phyloP scores from a whole-genome alignment of 2,797 vertebrate species.

The Lophius americanus region DNA sequence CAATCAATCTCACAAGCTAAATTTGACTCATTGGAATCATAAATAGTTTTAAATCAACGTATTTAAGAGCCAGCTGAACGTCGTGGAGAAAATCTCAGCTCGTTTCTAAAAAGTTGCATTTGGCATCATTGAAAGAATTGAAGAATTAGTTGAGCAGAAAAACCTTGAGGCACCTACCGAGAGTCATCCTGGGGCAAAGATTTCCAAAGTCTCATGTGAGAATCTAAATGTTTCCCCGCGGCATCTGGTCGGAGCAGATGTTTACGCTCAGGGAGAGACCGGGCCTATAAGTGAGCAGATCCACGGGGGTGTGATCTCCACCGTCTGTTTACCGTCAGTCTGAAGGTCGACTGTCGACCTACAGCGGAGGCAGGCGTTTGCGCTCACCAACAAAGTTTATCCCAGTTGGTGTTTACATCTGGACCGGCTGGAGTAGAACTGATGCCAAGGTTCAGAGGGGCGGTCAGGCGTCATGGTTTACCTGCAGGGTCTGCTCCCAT shows the following conservation, averaged over 20 bases:
- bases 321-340: conserved; percentile 32
- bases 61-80: no score
- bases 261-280: background rate
- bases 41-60: no score
- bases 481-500: conserved; percentile 72
- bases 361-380: no score
- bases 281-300: background rate
- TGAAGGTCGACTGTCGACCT: conserved; percentile 48
- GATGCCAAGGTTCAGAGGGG: background rate
- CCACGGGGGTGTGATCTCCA: background rate
- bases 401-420: background rate
- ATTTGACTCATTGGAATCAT: no score
- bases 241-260: background rate
- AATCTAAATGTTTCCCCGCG: background rate
- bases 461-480: conserved; percentile 1
- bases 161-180: conserved; percentile 45
- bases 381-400: background rate
- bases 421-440: no score
- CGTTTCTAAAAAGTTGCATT: no score
- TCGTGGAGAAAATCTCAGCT: no score
- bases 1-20: no score
- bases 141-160: no score
- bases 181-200: conserved; percentile 50
- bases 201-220: conserved; percentile 21
- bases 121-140: no score